phyloP scores from a whole-genome alignment of 2,113 vertebrate species.

The Pao palembangensis region DNA sequence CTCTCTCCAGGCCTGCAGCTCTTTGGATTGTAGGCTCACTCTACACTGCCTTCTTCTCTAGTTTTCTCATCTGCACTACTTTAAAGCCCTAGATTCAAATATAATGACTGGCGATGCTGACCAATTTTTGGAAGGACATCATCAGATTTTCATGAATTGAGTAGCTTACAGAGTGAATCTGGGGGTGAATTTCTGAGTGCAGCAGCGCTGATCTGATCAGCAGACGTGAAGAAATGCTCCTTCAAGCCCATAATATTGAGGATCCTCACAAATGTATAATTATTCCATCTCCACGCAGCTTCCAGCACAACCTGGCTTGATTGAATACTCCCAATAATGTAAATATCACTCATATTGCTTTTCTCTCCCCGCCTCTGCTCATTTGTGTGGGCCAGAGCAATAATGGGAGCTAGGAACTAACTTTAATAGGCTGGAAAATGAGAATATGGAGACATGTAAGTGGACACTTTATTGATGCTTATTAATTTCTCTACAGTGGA shows the following conservation, averaged over 20 bases:
- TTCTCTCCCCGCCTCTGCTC: conserved; percentile 32
- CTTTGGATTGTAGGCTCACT: conserved; percentile 32
- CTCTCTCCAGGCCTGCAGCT: conserved; percentile 34
- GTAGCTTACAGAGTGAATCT: conserved; percentile 48
- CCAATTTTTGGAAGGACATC: conserved; percentile 53
- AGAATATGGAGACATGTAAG: not conserved
- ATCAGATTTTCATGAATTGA: conserved; percentile 65
- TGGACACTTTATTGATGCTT: conserved; percentile 14
- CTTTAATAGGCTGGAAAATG: too few species aligned
- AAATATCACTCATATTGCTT: conserved; percentile 60
- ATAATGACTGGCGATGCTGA: conserved; percentile 42
- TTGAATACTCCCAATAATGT: conserved; percentile 59
- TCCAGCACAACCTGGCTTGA: conserved; percentile 59
- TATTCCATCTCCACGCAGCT: conserved; percentile 64
- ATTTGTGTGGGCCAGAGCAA: conserved; percentile 23
- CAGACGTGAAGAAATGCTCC: conserved; percentile 67
- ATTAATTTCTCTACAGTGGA: conserved; percentile 28
- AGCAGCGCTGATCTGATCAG: conserved; percentile 59
- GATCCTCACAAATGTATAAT: conserved; percentile 76
- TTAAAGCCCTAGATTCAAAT: conserved; percentile 25
- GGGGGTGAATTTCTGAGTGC: conserved; percentile 58
- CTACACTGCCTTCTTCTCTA: conserved; percentile 11
- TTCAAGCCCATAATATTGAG: conserved; percentile 64
- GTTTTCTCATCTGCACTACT: conserved; percentile 44
- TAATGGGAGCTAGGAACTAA: conserved; percentile 34